A percentile compares a stretch with the other conserved stretches of the same genome.
These are phyloP conservation scores for Hormiphora californensis DNA, from an alignment of 37 sponge, comb jelly and placozoan species.

Conservation along the genomic window DNA sequence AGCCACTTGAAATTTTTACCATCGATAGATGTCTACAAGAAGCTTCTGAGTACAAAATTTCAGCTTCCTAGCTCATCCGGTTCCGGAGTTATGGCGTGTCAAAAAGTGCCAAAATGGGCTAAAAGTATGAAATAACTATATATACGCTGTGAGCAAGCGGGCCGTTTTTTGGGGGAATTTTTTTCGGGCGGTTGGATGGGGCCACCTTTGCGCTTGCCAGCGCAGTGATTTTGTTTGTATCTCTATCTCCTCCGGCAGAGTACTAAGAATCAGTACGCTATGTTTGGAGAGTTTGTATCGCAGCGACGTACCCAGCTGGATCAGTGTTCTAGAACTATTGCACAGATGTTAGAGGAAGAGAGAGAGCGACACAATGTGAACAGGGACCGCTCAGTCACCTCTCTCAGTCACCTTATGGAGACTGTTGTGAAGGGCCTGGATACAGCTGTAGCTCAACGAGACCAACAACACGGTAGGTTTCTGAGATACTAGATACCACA, in stretches of 20 bases:
- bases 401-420: conserved; percentile 1
- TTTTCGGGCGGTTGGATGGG: too few species aligned
- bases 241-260: not conserved
- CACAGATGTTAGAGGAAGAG: not conserved
- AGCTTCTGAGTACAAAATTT: too few species aligned
- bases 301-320: not conserved
- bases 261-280: not conserved
- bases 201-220: too few species aligned
- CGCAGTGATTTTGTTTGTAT: too few species aligned
- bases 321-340: not conserved
- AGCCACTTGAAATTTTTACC: too few species aligned
- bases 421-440: not conserved
- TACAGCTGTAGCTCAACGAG: not conserved
- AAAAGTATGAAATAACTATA: too few species aligned
- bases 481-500: not conserved
- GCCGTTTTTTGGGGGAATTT: too few species aligned
- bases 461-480: not conserved
- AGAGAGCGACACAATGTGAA: not conserved
- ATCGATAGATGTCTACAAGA: too few species aligned
- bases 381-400: not conserved
- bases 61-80: too few species aligned
- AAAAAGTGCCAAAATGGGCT: too few species aligned
- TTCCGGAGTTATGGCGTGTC: too few species aligned
- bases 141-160: too few species aligned
- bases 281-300: not conserved